Base-by-base conservation (phyloP, 37 sponge, comb jelly and placozoan species). In the Ianthella basta region DNA sequence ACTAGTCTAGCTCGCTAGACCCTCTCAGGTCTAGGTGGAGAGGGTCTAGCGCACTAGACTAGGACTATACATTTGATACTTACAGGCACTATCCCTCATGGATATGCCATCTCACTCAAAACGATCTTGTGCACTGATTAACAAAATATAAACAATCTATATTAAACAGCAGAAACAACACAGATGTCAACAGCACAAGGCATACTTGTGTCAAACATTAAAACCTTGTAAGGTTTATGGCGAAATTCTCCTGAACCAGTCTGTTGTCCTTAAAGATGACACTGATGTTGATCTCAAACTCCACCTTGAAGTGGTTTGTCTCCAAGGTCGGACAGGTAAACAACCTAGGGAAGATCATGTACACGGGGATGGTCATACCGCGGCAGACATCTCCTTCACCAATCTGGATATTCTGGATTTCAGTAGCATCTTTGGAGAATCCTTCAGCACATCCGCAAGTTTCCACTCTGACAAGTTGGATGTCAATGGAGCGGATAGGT, bases 361-460 rank as follows among this genome's bases (percentile, higher is more conserved):
- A 94, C 63, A 98, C 84, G 15, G 99, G 99, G 44, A 98, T 92
- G 41, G 91, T 21, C 13, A 98, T 56, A 1, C 90, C 91, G 29
- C 92, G 85, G 37, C 93, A 92, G 23, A 98, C 92, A 66, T 98
- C 97, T 0, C 97, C 97, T n/a, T 98, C 99, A 21, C 90, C 97
- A 33, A 98, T 91, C 86, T 98, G 99, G 21, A 98, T 97, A 80
- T 98, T 98, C 82, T 98, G 99, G 16, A 98, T 98, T 68, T 98
- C 99, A 4, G 99, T 98, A 15, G 99, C 92, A 59, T 98, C 98
- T 57, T 92, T 87, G 15, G 98, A 92, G 65, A 90, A 98, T 4
- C 99, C 99, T 70, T 98, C 99, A 84, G 99, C 99, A 94, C 99
- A 98, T 0, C 99, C 99, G 63, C 99, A 98, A 0, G 99, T 98